Evolutionary conservation across 2,797 vertebrate genomes (phyloP), one percentile per base, ranked within the genome.

Genomic region (Pantherophis alleghaniensis): DNA sequence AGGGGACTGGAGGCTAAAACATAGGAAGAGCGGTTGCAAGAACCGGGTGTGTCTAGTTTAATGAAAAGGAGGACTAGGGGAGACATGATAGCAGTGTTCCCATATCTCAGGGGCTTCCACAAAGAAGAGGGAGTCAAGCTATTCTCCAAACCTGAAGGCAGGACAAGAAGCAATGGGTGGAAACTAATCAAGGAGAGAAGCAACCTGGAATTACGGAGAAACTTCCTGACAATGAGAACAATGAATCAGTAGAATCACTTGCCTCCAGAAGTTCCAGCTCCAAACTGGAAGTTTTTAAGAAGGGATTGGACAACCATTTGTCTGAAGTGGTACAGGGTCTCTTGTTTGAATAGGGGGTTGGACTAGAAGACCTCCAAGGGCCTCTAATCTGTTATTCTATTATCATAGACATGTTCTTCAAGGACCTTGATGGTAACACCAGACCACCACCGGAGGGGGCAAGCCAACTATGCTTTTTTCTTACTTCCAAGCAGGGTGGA

Each of bases 391-490:
- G 60, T 61, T 63, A 63, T 28, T 28, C 26, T 63, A 63, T 63
- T 63, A 28, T 63, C 61, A 18, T 7, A 37, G 66, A 74, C 14
- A 74, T 91, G 61, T 55, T 37, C 53, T 90, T 90, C 0, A 42
- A 18, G 20, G 63, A 92, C n/a, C 47, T 94, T 60, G 20, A 91
- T 24, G 5, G 9, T 0, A 20, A 28, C 4, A 90, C 0, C 2
- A 55, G 57, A 28, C 3, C 55, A 55, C 26, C 3, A 14, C 93
- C 86, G 96, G 97, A 94, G 96, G 96, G 96, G 93, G 51, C n/a
- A 2, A 1, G 57, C 47, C 88, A 91, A 69, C 96, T 56, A 89
- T 90, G 11, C 89, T 91, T 88, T 24, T 2, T 26, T 14, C 32
- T 83, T 32, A 59, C n/a, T 28, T 12, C 53, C 53, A 55, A 55